Evolutionary conservation across 2,113 vertebrate genomes (phyloP), one percentile per base, ranked within the genome.

Genomic region (Xerus inauris): DNA sequence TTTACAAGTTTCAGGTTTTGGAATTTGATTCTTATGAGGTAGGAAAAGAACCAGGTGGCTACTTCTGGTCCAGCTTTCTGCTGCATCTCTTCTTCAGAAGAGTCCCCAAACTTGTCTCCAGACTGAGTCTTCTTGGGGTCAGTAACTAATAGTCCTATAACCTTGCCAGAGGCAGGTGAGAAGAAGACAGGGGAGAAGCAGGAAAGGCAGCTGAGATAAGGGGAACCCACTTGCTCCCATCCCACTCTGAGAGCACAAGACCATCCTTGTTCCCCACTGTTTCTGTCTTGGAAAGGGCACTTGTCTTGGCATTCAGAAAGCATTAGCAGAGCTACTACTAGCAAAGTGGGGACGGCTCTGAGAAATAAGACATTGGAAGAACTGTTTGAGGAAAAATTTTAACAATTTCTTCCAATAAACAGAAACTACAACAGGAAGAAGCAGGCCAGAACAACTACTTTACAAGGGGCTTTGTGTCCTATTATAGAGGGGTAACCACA

Each of bases 1-100:
- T 62, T 96, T 77, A 30, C 6, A 76, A 72, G 47, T 51, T 75
- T 95, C 24, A 67, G 69, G n/a, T n/a, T 93, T 45, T 54, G 92
- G 49, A 89, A 81, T n/a, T 1, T 81, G 69, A 82, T 42, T 38
- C 82, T 54, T 40, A 16, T 5, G 71, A 88, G 49, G 8, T 54
- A 71, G 71, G 72, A 64, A 47, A 96, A 76, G 26, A 12, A 12
- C 8, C 30, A 59, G 57, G 30, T 35, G 81, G 20, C 51, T 59
- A 32, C 76, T 89, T 72, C 75, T 35, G 38, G 51, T 59, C 49
- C 57, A 84, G 38, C 2, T 89, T 19, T 87, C 75, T 89, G 73
- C 51, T 93, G 54, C 16, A 2, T 14, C 30, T 59, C 30, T 45
- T 8, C 8, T 35, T 79, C 32, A 30, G 73, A 77, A 69, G 59